phyloP scores from a whole-genome alignment of 2,113 vertebrate species.

The Perognathus longimembris region DNA sequence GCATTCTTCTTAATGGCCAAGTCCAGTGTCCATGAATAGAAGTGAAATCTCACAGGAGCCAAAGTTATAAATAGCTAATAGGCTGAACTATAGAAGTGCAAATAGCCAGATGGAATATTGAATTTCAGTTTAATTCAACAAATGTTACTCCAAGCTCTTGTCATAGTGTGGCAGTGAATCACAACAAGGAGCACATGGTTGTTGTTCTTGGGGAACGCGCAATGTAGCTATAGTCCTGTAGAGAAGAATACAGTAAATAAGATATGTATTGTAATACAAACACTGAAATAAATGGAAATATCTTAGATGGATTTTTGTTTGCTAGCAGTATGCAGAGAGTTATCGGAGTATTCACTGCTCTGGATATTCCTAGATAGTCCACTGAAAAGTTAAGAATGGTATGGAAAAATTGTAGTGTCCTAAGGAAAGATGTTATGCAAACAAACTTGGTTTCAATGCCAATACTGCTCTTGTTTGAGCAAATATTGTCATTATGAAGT shows the following conservation, averaged over 20 bases:
- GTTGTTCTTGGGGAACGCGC: not conserved
- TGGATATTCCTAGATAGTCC: not conserved
- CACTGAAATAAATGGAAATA: constrained; percentile 10
- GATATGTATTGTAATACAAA: not conserved
- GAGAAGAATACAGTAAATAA: not conserved
- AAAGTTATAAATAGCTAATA: constrained; percentile 51
- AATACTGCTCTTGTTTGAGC: no score
- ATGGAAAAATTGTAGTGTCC: not conserved
- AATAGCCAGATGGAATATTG: not conserved
- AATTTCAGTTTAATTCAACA: constrained; percentile 49
- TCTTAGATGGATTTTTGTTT: not conserved
- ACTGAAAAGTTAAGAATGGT: not conserved
- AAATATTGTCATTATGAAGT: no score
- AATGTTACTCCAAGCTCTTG: not conserved
- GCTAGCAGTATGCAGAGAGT: not conserved
- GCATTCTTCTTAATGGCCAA: constrained; percentile 4
- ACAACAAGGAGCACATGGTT: not conserved
- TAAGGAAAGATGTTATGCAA: not conserved
- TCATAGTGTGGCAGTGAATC: not conserved
- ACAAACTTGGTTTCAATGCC: not conserved
- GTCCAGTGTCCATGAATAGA: not conserved
- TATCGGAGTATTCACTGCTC: accelerated
- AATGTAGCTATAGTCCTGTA: not conserved
- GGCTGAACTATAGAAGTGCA: not conserved
- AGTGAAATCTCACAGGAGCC: not conserved